A percentile compares a stretch with the other conserved stretches of the same genome.
Evolutionary conservation across 1,140 invertebrate species (phyloP).

Genomic region (Drosophila arizonae): DNA sequence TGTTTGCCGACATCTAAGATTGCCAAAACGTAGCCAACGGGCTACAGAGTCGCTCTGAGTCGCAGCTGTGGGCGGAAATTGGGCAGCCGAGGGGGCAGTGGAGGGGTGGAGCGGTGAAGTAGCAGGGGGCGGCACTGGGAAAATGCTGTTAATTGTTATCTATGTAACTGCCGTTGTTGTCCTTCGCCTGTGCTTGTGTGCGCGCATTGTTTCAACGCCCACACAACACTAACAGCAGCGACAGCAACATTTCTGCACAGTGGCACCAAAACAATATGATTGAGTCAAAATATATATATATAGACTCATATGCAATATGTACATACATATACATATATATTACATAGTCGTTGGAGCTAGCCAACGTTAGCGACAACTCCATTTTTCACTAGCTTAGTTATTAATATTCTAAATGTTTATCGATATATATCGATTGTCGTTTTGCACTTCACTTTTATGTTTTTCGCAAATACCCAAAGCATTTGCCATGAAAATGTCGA

Average conservation of each 20-base stretch:
- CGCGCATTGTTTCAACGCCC: conserved; percentile 56
- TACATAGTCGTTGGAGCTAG: too few relatives aligned
- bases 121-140: conserved; percentile 8
- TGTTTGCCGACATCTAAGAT: conserved; percentile 79
- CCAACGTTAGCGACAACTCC: too few relatives aligned
- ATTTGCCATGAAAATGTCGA: too few relatives aligned
- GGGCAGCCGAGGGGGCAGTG: not conserved
- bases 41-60: conserved; percentile 48
- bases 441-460: too few relatives aligned
- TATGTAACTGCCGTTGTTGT: conserved; percentile 64
- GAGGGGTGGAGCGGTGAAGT: not conserved
- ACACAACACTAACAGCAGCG: conserved; percentile 34
- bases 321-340: too few relatives aligned
- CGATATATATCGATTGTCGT: too few relatives aligned
- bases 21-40: conserved; percentile 73
- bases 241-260: conserved; percentile 18
- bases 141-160: conserved; percentile 74
- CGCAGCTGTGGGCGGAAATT: not conserved
- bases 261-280: not conserved
- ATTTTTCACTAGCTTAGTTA: too few relatives aligned
- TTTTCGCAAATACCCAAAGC: too few relatives aligned
- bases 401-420: too few relatives aligned
- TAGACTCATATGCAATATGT: too few relatives aligned
- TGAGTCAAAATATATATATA: too few relatives aligned
- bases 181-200: conserved; percentile 36